A percentile compares a stretch with the other conserved stretches of the same genome.
Evolutionary conservation across 2,888 invertebrate genomes (phyloP).

Genomic region (Lycophotia porphyrea): DNA sequence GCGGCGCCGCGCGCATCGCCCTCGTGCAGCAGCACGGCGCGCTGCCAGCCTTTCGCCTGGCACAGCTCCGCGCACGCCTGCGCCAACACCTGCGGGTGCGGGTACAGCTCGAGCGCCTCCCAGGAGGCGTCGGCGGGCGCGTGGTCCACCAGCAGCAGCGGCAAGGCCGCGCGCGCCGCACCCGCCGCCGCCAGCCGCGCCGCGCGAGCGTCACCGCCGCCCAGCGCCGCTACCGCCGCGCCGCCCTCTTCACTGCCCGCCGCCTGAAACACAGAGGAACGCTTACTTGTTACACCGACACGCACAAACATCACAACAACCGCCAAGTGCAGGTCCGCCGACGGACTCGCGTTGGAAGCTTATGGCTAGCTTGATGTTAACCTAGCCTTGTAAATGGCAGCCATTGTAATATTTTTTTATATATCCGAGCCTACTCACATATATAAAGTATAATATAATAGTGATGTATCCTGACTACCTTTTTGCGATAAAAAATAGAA

Average conservation of each 20-base stretch:
- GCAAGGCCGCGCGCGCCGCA: constrained; percentile 78
- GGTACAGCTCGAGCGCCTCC: constrained; percentile 78
- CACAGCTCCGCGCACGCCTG: constrained; percentile 77
- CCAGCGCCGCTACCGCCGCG: constrained; percentile 61
- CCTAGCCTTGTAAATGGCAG: too few relatives aligned
- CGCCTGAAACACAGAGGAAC: neutral
- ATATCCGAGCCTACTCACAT: too few relatives aligned
- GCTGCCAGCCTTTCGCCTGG: constrained; percentile 80
- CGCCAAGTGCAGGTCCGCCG: neutral
- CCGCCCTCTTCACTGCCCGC: constrained; percentile 46
- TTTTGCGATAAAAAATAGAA: too few relatives aligned
- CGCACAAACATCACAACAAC: constrained; percentile 7
- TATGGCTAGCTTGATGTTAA: neutral
- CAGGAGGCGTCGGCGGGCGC: constrained; percentile 69
- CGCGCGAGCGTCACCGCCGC: constrained; percentile 66
- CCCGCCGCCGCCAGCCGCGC: constrained; percentile 73
- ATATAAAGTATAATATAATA: too few relatives aligned
- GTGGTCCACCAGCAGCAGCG: constrained; percentile 75
- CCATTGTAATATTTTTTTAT: too few relatives aligned
- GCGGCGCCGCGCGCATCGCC: constrained; percentile 75
- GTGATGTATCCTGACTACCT: too few relatives aligned
- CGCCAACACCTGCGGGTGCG: constrained; percentile 76
- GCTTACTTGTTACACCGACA: neutral
- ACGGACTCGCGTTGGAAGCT: neutral
- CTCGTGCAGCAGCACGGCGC: constrained; percentile 83